A percentile compares a stretch with the other conserved stretches of the same genome.
Evolutionary conservation across 2,113 vertebrate species (phyloP).

Genomic region (Hystrix cristata): DNA sequence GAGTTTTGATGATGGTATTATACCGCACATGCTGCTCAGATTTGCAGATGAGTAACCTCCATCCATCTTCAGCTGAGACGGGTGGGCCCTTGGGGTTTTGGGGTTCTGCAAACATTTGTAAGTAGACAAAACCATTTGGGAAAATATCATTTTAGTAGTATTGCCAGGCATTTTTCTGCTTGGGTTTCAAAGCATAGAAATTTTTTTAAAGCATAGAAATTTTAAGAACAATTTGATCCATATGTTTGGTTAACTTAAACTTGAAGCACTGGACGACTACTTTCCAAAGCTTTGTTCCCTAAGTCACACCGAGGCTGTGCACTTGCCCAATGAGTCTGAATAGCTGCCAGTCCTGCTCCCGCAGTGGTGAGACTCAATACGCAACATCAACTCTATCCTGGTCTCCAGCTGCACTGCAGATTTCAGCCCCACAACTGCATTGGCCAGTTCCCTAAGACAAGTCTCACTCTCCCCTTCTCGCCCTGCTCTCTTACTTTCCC

Average conservation of each 20-base stretch:
- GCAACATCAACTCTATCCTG: rapidly evolving
- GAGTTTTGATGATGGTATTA: rapidly evolving
- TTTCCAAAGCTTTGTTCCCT: neutral
- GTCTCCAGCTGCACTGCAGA: neutral
- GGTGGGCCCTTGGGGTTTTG: neutral
- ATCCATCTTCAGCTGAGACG: neutral
- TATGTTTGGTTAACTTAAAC: neutral
- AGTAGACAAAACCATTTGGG: constrained; percentile 37
- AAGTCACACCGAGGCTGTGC: neutral
- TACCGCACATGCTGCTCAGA: rapidly evolving
- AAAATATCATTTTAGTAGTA: neutral
- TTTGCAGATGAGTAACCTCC: no score
- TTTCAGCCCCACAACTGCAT: neutral
- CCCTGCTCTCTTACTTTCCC: neutral
- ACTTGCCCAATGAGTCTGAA: neutral
- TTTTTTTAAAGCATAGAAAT: constrained; percentile 10
- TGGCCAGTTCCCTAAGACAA: neutral
- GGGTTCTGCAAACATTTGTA: constrained; percentile 23
- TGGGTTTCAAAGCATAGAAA: constrained; percentile 29
- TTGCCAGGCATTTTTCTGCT: constrained; percentile 18
- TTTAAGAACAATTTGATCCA: constrained; percentile 50
- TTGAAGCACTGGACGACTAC: neutral
- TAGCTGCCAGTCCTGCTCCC: neutral
- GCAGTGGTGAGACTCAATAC: neutral
- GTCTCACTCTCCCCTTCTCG: no score